phyloP scores from a whole-genome alignment of 2,797 vertebrate species.

The Chelidonichthys spinosus region DNA sequence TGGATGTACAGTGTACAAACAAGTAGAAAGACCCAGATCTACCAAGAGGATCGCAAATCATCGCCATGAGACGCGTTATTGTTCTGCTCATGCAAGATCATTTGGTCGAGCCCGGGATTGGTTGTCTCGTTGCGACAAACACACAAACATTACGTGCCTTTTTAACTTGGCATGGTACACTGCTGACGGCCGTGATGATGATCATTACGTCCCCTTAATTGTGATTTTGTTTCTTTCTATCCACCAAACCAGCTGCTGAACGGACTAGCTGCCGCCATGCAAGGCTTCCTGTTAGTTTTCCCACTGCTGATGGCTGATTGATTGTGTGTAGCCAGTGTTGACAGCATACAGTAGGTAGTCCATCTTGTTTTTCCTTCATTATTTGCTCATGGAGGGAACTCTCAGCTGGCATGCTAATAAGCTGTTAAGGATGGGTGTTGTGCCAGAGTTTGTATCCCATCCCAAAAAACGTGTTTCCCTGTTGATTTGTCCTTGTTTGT shows the following conservation, averaged over 20 bases:
- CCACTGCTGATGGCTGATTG: constrained; percentile 66
- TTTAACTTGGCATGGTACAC: constrained; percentile 21
- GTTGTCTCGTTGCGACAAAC: constrained; percentile 7
- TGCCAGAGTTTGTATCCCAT: constrained; percentile 39
- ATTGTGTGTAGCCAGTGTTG: constrained; percentile 62
- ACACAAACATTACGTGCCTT: constrained; percentile 23
- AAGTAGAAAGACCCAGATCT: constrained; percentile 43
- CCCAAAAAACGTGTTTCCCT: constrained; percentile 26
- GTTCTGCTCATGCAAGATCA: constrained; percentile 49
- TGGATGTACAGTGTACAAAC: constrained; percentile 31
- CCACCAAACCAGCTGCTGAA: constrained; percentile 22
- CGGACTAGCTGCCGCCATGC: constrained; percentile 15
- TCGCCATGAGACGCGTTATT: constrained; percentile 19
- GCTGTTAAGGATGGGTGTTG: constrained; percentile 45
- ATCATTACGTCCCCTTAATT: constrained; percentile 18
- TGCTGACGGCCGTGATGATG: constrained; percentile 13
- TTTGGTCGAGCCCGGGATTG: constrained; percentile 31
- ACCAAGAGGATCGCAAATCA: constrained; percentile 49
- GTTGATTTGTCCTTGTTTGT: constrained; percentile 52
- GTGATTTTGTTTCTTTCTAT: constrained; percentile 27
- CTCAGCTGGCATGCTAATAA: constrained; percentile 67
- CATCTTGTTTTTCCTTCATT: constrained; percentile 70
- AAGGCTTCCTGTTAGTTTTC: constrained; percentile 26
- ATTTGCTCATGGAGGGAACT: constrained; percentile 56
- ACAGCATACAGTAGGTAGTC: constrained; percentile 71